Percentiles rank a stretch among this genome's conserved stretches.
Evolutionary conservation across 2,888 invertebrate species (phyloP).

Genomic region (Lypha dubia): DNA sequence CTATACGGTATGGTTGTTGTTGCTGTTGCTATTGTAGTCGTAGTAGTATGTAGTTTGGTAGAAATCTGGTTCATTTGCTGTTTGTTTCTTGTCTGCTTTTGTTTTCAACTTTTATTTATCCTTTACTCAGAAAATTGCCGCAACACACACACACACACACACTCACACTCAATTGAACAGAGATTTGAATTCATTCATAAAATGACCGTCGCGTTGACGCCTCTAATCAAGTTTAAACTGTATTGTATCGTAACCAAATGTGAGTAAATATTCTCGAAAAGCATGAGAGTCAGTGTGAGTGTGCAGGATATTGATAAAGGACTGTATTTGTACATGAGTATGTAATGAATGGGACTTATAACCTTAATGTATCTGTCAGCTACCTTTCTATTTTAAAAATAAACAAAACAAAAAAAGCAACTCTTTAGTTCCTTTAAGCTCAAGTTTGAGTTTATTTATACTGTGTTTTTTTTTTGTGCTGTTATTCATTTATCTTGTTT

Average conservation of each 20-base stretch:
- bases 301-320: constrained; percentile 16
- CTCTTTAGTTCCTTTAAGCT: constrained; percentile 15
- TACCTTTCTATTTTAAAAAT: constrained; percentile 25
- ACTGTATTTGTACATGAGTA: constrained; percentile 22
- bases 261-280: constrained; percentile 5
- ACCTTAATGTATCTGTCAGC: constrained; percentile 47
- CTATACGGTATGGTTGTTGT: not conserved
- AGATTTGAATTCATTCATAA: constrained; percentile 66
- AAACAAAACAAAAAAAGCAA: not conserved
- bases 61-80: constrained; percentile 6
- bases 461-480: not conserved
- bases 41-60: too few relatives aligned
- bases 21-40: not conserved
- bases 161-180: constrained; percentile 36
- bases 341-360: constrained; percentile 49
- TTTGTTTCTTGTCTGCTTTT: constrained; percentile 7
- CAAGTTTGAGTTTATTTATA: not conserved
- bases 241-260: constrained; percentile 45
- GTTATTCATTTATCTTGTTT: constrained; percentile 24
- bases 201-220: constrained; percentile 66
- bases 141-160: constrained; percentile 46
- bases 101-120: constrained; percentile 27
- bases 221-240: constrained; percentile 61
- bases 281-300: not conserved
- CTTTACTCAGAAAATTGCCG: constrained; percentile 64